Evolutionary conservation across 2,797 vertebrate species (phyloP), one percentile per base, ranked within the genome.

Genomic region (Huso huso): DNA sequence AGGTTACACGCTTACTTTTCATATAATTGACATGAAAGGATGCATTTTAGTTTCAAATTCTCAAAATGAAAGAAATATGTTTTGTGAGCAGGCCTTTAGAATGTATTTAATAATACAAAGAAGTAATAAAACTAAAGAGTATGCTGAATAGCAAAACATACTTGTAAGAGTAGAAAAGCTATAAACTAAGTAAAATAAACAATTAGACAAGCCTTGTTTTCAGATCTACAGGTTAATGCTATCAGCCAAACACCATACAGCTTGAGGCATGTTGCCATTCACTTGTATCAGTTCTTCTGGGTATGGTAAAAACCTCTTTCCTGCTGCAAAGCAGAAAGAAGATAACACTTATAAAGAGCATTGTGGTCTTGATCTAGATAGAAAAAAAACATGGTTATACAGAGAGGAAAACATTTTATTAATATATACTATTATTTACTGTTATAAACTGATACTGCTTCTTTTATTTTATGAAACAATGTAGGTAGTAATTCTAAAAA

Each of bases 51-150:
- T 71, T 85, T 82, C 4, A 92, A 90, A 90, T 90, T 86, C 85
- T 89, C 86, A 89, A 92, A 97, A 96, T 95, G 92, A 93, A 94
- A 94, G 77, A 95, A 92, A 89, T 93, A 88, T 94, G 91, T 96
- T 94, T 92, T 88, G 81, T 72, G 78, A 84, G 89, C 82, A 86
- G 82, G 15, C 15, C 15, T 18, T 18, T 1, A 18, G 85, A 37
- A 81, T 85, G 86, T 84, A 86, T 92, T 98, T 91, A 98, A 96
- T 98, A 96, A 95, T 95, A 88, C 87, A 89, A 83, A 85, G 87
- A 82, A 83, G 88, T 91, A 92, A 91, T 90, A 83, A 90, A 90
- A 91, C 86, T 88, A 82, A 81, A 80, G 87, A 88, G 89, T 82
- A 88, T 85, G 89, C 88, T 87, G 87, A 89, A 87, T 89, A 84